Base-by-base conservation (phyloP, 2,888 invertebrate genomes). In the Ormia ochracea region DNA sequence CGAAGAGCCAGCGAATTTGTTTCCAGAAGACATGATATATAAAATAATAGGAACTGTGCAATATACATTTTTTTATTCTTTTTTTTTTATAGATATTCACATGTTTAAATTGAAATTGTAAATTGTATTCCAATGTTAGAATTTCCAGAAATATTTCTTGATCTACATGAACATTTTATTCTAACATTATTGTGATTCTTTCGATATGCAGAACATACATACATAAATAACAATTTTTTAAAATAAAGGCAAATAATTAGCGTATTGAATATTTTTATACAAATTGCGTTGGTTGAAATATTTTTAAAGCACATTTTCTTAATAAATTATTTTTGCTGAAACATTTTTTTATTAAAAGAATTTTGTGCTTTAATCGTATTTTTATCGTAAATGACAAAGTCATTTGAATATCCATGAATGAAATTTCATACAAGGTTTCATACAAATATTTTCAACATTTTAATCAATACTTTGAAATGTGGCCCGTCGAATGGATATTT, bases 401-500 rank as follows among this genome's bases (percentile, higher is more conserved):
- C 41, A 58, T 50, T 41, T 66, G 23, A 50, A 58, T 66, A 74
- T 65, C 48, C 21, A 74, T 65, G 65, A 74, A 65, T 74, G 56
- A 65, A 63, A 43, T 33, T 14, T 43, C 14, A 28, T 41, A 41
- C 17, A 2, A n/a, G 3, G 21, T 2, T 21, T 14, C 33, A 38
- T 38, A 12, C 45, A 9, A 72, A 78, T 78, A 52, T 65, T 59
- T 28, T n/a, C 41, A 59, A 36, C 33, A 66, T 50, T 66, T 74
- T 43, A 74, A 52, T 74, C 58, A 74, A 66, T 66, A 50, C 33
- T 26, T 50, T 26, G 33, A 59, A 74, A 23, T 58, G 50, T 66
- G 31, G 58, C 50, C 43, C 73, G 56, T 14, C 41, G 41, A 52
- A 33, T 48, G 28, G 26, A 48, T 23, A 50, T 36, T 63, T 73